Percentiles rank a stretch among this genome's conserved stretches.
phyloP scores from a whole-genome alignment of 2,888 invertebrate genomes.

The Slavum lentiscoides region DNA sequence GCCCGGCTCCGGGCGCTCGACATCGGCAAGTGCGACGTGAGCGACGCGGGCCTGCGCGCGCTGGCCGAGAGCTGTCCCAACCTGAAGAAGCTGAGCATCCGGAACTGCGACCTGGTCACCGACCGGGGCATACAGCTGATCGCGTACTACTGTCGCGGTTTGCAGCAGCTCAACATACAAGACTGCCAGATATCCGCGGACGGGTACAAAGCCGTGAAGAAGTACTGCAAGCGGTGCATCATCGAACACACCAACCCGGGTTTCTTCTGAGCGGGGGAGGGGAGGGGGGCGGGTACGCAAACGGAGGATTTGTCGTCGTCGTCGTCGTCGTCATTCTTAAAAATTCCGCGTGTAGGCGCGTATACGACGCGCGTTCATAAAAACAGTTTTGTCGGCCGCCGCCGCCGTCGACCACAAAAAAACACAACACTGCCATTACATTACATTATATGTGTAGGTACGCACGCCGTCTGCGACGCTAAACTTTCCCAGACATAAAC shows the following conservation, averaged over 20 bases:
- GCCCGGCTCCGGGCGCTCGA: conserved; percentile 84
- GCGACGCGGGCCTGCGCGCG: conserved; percentile 83
- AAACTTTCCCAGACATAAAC: not conserved
- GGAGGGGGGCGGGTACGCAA: no score
- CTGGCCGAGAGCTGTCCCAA: conserved; percentile 88
- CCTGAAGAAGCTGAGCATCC: conserved; percentile 83
- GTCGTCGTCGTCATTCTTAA: no score
- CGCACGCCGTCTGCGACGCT: not conserved
- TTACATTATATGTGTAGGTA: not conserved
- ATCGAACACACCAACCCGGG: conserved; percentile 95
- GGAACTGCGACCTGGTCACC: conserved; percentile 88
- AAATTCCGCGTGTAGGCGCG: no score
- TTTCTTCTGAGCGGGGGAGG: conserved; percentile 67
- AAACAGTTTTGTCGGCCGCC: not conserved
- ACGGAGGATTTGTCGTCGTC: no score
- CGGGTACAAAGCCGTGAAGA: conserved; percentile 88
- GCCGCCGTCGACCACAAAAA: not conserved
- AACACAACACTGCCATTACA: conserved; percentile 12
- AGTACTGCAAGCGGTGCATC: conserved; percentile 87
- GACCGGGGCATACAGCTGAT: conserved; percentile 86
- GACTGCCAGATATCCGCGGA: conserved; percentile 88
- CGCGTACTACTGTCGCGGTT: conserved; percentile 85
- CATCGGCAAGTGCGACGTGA: conserved; percentile 91
- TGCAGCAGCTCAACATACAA: conserved; percentile 90
- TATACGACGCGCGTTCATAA: not conserved